phyloP scores from a whole-genome alignment of 1,140 invertebrate genomes.

The Dendrolimus punctatus region DNA sequence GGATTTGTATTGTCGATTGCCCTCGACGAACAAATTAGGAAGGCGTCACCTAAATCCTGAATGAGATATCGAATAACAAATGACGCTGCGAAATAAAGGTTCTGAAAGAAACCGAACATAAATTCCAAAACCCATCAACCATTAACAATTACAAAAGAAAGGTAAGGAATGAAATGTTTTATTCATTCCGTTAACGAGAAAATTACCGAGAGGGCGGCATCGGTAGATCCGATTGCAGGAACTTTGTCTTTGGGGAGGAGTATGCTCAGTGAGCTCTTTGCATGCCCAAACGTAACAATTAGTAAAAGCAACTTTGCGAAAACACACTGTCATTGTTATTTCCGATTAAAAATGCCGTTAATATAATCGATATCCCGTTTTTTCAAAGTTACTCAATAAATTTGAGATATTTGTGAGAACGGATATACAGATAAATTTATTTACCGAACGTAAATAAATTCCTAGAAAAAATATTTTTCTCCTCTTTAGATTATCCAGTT shows the following conservation, averaged over 20 bases:
- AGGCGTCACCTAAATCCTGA: slow-evolving; percentile 19
- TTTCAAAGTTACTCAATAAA: too few species aligned
- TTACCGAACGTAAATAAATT: neutral
- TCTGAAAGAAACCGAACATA: slow-evolving; percentile 49
- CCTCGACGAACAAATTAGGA: slow-evolving; percentile 12
- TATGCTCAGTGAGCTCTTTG: slow-evolving; percentile 54
- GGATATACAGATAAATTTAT: too few species aligned
- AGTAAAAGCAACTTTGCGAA: slow-evolving; percentile 8
- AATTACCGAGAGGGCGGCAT: slow-evolving; percentile 63
- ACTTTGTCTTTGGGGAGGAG: slow-evolving; percentile 61
- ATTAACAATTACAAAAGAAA: slow-evolving; percentile 70
- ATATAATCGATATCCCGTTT: too few species aligned
- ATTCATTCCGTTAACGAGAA: slow-evolving; percentile 69
- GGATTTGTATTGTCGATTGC: slow-evolving; percentile 7
- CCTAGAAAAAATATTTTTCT: slow-evolving; percentile 2
- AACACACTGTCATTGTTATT: too few species aligned
- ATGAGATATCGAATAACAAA: slow-evolving; percentile 38
- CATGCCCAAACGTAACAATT: slow-evolving; percentile 51
- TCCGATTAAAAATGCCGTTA: too few species aligned
- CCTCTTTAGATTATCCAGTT: slow-evolving; percentile 12
- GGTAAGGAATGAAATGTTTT: slow-evolving; percentile 71
- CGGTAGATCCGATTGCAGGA: slow-evolving; percentile 64
- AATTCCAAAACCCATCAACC: slow-evolving; percentile 65
- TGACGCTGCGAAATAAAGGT: slow-evolving; percentile 32
- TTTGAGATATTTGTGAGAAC: too few species aligned